Percentiles rank a stretch among this genome's conserved stretches.
These are phyloP conservation scores for Nomada ruficornis DNA, from an alignment of 2,888 invertebrate species.

Conservation along the genomic window DNA sequence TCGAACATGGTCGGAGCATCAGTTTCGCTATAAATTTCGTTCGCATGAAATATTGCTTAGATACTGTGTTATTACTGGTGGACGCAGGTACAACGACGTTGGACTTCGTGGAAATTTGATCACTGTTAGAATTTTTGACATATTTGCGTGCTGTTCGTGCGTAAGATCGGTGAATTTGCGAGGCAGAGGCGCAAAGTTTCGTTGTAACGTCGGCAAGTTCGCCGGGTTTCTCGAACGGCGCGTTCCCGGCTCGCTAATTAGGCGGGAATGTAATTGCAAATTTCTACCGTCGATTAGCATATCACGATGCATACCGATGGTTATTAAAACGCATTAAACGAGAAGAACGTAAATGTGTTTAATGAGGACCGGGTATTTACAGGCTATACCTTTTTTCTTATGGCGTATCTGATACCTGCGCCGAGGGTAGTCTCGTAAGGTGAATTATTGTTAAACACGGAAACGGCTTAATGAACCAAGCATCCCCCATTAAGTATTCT, in stretches of 20 bases:
- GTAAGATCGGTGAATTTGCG: slow-evolving; percentile 2
- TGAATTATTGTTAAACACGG: slow-evolving; percentile 37
- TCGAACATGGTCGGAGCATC: too few relatives aligned
- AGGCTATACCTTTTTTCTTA: slow-evolving; percentile 25
- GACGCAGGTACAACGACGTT: too few relatives aligned
- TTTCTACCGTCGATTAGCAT: slow-evolving; percentile 58
- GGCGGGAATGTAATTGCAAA: slow-evolving; percentile 46
- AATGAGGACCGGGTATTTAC: slow-evolving; percentile 42
- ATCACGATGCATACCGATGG: slow-evolving; percentile 25
- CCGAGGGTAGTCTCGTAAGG: slow-evolving; percentile 11
- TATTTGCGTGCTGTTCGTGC: neutral
- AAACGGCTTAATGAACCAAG: slow-evolving; percentile 41
- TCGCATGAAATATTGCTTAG: too few relatives aligned
- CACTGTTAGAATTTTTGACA: too few relatives aligned
- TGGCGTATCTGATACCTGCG: neutral
- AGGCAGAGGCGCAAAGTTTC: slow-evolving; percentile 6
- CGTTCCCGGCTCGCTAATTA: slow-evolving; percentile 36
- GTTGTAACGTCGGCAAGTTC: slow-evolving; percentile 29
- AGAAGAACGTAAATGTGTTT: slow-evolving; percentile 45
- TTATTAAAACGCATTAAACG: slow-evolving; percentile 52
- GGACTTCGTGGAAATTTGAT: too few relatives aligned
- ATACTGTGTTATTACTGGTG: too few relatives aligned
- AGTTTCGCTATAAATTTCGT: too few relatives aligned
- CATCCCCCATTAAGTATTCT: slow-evolving; percentile 36
- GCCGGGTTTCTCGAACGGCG: slow-evolving; percentile 3